Conservation (phyloP, 92 coral and sea anemone species). For the Zoanthus gigantus region DNA sequence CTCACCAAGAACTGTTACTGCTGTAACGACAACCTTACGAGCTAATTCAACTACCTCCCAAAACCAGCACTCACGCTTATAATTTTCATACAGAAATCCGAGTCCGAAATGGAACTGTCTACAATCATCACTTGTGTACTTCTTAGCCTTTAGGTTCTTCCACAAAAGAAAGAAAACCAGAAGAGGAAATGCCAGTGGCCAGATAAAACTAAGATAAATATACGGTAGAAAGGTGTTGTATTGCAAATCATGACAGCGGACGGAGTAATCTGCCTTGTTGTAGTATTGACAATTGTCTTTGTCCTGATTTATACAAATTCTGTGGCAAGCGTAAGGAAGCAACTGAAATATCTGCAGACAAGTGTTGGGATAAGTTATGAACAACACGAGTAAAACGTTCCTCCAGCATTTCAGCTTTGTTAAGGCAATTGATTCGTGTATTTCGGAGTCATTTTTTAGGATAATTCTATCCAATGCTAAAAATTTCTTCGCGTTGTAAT, state of each 20-base stretch:
- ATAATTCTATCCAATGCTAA: not conserved
- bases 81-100: conserved; percentile 71
- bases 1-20: conserved; percentile 50
- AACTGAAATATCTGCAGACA: conserved; percentile 59
- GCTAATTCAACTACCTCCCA: conserved; percentile 71
- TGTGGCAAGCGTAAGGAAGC: conserved; percentile 64
- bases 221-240: conserved; percentile 54
- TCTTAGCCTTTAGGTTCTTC: not conserved
- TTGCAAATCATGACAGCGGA: conserved; percentile 54
- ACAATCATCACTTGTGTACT: not conserved
- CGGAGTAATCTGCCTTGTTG: conserved; percentile 62
- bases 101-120: conserved; percentile 45
- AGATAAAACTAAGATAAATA: conserved; percentile 8
- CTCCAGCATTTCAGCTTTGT: conserved; percentile 58
- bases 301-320: conserved; percentile 43
- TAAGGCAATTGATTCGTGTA: not conserved
- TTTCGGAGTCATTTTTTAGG: not conserved
- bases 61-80: conserved; percentile 62
- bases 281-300: conserved; percentile 47
- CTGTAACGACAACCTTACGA: conserved; percentile 60
- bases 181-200: conserved; percentile 52
- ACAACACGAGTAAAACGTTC: conserved; percentile 53
- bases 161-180: conserved; percentile 42
- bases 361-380: conserved; percentile 67
- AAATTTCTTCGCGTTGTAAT: conserved; percentile 44